Evolutionary conservation across 2,797 vertebrate genomes (phyloP), one percentile per base, ranked within the genome.

Genomic region (Gambelia wislizenii): DNA sequence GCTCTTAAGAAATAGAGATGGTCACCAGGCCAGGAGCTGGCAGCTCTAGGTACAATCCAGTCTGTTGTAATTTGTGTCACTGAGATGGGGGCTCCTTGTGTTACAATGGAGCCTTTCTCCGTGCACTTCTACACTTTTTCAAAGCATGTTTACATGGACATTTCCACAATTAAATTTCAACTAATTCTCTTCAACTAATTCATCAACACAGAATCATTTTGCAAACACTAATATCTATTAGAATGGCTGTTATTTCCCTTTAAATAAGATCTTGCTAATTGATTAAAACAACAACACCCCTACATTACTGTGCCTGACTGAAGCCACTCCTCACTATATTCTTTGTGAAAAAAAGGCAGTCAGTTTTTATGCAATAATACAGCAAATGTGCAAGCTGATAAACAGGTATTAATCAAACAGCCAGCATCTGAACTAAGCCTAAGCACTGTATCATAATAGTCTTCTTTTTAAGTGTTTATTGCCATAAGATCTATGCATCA

Each of bases 401-500:
- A 88, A 83, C 16, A 52, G 59, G 81, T 52, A 61, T 22, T 16
- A 47, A 54, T 39, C 94, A 93, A 92, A 39, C 80, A 92, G 95
- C 91, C 93, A 94, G 92, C 91, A 83, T 94, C 90, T 94, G 94
- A 94, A 95, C 94, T 92, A 93, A 90, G 90, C 83, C 83, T 81
- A 87, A 93, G 93, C 91, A 93, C 88, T 92, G 90, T 94, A 93
- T 93, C 93, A 92, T 93, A 88, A 94, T 91, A 93, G 94, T 94
- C 56, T 95, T 95, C 95, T 95, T 94, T 92, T 92, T 91, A 94
- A 79, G 47, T 93, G 88, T 92, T 94, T 16, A 61, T 89, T 93
- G 70, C 86, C n/a, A 79, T 4, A 1, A 87, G 89, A 75, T 89
- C 91, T 91, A 56, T 3, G 42, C 92, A 89, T 91, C 85, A 84